phyloP scores from a whole-genome alignment of 2,113 vertebrate species.

The Rhinichthys klamathensis region DNA sequence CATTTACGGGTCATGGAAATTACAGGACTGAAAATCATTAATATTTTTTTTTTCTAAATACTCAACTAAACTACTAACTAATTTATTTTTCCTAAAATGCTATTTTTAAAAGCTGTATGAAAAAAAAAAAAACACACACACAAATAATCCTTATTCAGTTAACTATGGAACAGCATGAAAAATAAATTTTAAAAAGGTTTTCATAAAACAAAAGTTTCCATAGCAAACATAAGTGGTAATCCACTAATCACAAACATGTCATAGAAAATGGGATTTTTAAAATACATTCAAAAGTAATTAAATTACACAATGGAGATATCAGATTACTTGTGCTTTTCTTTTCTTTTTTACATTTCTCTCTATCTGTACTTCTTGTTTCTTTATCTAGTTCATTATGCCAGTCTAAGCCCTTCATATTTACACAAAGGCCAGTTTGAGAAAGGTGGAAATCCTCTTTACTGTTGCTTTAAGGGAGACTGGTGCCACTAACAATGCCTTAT shows the following conservation, averaged over 20 bases:
- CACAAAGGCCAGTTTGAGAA: slow-evolving; percentile 36
- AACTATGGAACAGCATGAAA: too few relatives aligned
- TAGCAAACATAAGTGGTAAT: background rate
- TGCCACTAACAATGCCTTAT: slow-evolving; percentile 51
- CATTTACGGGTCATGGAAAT: background rate
- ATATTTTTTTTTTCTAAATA: too few relatives aligned
- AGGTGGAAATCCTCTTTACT: slow-evolving; percentile 47
- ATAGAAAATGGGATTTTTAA: background rate
- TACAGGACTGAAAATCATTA: too few relatives aligned
- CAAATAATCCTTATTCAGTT: too few relatives aligned
- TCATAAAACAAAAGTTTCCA: too few relatives aligned
- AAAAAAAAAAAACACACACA: too few relatives aligned
- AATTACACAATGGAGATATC: background rate
- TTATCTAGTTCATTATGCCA: background rate
- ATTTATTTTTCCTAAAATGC: background rate
- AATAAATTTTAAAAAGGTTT: too few relatives aligned
- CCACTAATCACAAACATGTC: background rate
- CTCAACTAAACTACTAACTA: background rate
- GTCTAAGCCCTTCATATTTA: slow-evolving; percentile 13
- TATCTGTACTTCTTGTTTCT: background rate
- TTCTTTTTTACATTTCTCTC: background rate
- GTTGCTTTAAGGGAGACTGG: slow-evolving; percentile 34
- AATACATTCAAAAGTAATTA: background rate
- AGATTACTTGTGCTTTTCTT: too few relatives aligned
- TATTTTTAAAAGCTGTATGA: background rate